Evolutionary conservation across 2,797 vertebrate species (phyloP), one percentile per base, ranked within the genome.

Genomic region (Sebastes melanostomus): DNA sequence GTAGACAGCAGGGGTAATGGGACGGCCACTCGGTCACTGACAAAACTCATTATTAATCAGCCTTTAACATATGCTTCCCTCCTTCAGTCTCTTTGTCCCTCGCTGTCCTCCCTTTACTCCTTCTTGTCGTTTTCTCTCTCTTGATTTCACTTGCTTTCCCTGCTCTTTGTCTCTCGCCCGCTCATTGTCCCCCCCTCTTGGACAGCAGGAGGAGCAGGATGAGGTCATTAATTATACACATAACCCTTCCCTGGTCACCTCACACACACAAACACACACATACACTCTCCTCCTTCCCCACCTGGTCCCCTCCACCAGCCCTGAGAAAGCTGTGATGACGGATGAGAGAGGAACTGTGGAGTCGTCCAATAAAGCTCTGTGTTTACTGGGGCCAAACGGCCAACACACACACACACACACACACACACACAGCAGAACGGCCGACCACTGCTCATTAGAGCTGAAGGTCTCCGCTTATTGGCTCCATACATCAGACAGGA

Each of bases 151-250:
- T 74, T 36, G 10, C 63, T 54, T 70, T 80, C 52, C 25, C 14
- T 32, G 46, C 54, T 84, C 79, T 91, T 66, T 78, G 27, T 83
- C 78, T 82, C 69, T 77, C 4, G 2, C 25, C 29, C n/a, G 7
- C 71, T 72, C 72, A 73, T 24, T 74, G 67, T 83, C 83, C 86
- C 55, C 80, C 80, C 55, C 80, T 62, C 55, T 27, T 20, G 38
- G 82, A 87, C 91, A 94, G 91, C 91, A 85, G 92, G 87, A 88
- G 81, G 55, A 86, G 63, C 86, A 81, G 81, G 85, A 87, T 87
- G 86, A 91, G 90, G 87, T 92, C 90, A 94, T 93, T 92, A 94
- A 94, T 94, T 92, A 94, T 92, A 91, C 74, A 92, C 67, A 78
- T 87, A 84, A 82, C 76, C 71, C 61, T 63, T 76, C 78, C 60